A percentile compares a stretch with the other conserved stretches of the same genome.
Evolutionary conservation across 2,888 invertebrate species (phyloP).

Genomic region (Heteromurus nitidus): DNA sequence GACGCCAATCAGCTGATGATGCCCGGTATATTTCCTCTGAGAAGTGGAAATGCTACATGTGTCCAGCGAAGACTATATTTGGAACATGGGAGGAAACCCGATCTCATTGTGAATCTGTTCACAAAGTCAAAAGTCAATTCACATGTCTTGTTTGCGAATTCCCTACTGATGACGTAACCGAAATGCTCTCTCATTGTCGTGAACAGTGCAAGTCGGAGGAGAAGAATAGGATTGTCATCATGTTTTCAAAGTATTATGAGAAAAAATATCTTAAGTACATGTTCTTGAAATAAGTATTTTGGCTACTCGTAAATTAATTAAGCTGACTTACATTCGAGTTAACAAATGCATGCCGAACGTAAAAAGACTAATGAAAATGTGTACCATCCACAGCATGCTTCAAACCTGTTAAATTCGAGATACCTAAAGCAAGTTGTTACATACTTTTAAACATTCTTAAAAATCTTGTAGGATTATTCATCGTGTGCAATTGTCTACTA

Average conservation of each 20-base stretch:
- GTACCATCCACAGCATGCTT: too few species aligned
- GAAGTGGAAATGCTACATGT: slow-evolving; percentile 84
- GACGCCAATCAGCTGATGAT: slow-evolving; percentile 68
- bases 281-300: too few species aligned
- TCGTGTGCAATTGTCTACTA: too few species aligned
- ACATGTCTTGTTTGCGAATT: slow-evolving; percentile 84
- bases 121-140: slow-evolving; percentile 82
- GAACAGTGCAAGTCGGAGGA: slow-evolving; percentile 65
- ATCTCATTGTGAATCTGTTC: slow-evolving; percentile 79
- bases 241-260: slow-evolving; percentile 76
- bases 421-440: too few species aligned
- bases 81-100: slow-evolving; percentile 80
- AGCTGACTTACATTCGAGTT: too few species aligned
- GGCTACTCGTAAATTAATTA: too few species aligned
- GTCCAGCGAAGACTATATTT: slow-evolving; percentile 78
- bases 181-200: slow-evolving; percentile 45
- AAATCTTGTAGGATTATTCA: too few species aligned
- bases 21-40: slow-evolving; percentile 35
- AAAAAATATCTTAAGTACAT: too few species aligned
- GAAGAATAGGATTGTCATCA: slow-evolving; percentile 77
- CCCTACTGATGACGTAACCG: slow-evolving; percentile 62
- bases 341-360: too few species aligned
- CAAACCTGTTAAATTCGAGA: too few species aligned
- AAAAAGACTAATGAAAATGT: too few species aligned
- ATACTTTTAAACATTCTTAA: too few species aligned